phyloP scores from a whole-genome alignment of 2,888 invertebrate genomes.

The Teleogryllus oceanicus region DNA sequence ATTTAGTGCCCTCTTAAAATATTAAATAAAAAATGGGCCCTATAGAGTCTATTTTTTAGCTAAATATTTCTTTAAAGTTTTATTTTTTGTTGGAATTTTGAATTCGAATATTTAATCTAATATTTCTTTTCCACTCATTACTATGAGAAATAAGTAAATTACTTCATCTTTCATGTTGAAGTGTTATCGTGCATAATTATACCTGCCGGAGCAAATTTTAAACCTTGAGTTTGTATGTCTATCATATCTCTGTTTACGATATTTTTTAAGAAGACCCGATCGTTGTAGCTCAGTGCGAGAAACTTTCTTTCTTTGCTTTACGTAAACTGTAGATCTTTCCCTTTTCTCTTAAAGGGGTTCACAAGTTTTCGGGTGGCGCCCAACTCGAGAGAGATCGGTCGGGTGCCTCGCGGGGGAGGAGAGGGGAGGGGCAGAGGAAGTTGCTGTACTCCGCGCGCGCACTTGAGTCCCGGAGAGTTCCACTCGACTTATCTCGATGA shows the following conservation, averaged over 20 bases:
- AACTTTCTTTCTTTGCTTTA: conserved; percentile 18
- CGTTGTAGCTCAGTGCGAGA: background rate
- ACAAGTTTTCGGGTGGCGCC: conserved; percentile 3
- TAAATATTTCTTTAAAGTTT: no score
- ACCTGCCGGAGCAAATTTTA: no score
- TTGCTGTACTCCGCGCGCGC: background rate
- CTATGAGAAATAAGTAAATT: no score
- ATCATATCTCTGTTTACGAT: background rate
- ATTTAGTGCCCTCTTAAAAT: no score
- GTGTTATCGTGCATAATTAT: no score
- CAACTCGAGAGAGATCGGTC: background rate
- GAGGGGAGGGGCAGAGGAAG: background rate
- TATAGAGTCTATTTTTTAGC: no score
- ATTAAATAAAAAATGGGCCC: no score
- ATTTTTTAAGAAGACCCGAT: background rate
- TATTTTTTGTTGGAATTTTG: no score
- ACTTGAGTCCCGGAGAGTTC: background rate
- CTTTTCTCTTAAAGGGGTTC: background rate
- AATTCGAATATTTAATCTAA: no score
- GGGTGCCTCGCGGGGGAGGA: background rate
- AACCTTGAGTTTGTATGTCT: background rate
- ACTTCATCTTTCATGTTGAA: no score
- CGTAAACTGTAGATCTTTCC: conserved; percentile 7
- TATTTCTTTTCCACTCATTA: no score
- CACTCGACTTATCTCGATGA: conserved; percentile 1